Evolutionary conservation across 2,113 vertebrate species (phyloP), one percentile per base, ranked within the genome.

Genomic region (Vidua macroura): DNA sequence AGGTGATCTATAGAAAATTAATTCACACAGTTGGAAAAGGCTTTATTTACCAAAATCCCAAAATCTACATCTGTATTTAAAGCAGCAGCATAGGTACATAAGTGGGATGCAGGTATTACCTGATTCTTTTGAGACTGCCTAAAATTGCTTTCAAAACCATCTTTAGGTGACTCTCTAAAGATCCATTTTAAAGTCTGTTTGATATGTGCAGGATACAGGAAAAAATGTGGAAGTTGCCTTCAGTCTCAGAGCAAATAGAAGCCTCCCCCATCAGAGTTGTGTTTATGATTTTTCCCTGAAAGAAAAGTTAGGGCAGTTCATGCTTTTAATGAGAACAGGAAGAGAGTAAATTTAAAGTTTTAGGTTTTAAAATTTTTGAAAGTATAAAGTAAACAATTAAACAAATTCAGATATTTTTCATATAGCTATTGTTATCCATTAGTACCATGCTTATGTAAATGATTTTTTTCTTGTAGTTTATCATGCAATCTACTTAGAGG

Each of bases 401-500:
- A 70, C 15, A 53, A 33, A 56, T 33, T 17, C 4, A 15, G 27
- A 1, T 31, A 31, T 59, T 58, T 48, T 75, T 49, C 20, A 15
- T 33, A 1, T 0, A 12, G 14, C 21, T 51, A 39, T 15, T 27
- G 22, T 39, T 77, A 48, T 2, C 37, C 21, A 10, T n/a, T n/a
- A 44, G 53, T 35, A 35, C 24, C 7, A 2, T 63, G 22, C 41
- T 83, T 46, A 78, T 5, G 11, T n/a, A 31, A 66, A 67, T n/a
- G 1, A 5, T 5, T 12, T 62, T 51, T 48, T 46, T 41, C 55
- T 97, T 96, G 55, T 73, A 99, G 99, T 99, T 94, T 99, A 99
- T 96, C 99, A 99, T 90, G 99, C 99, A 93, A 98, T 99, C 97
- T 99, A 99, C 96, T 97, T 99, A 87, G 99, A 99, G 98, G 99